Evolutionary conservation across 2,113 vertebrate genomes (phyloP).

Genomic region (Notiomystis cincta): DNA sequence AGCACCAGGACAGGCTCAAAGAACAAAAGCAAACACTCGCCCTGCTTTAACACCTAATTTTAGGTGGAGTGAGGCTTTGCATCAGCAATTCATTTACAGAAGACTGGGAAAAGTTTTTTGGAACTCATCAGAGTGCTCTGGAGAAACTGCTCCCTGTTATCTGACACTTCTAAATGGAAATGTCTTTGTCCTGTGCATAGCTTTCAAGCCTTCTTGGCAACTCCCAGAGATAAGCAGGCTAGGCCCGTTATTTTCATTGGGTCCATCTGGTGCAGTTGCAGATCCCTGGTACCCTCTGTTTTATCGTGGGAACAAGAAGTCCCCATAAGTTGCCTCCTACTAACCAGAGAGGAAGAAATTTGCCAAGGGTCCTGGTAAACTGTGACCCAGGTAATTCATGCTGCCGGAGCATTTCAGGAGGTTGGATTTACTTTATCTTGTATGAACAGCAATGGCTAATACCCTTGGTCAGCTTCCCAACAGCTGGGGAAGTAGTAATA

Average conservation of each 20-base stretch:
- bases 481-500: neutral
- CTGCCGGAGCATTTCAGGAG: neutral
- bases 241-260: neutral
- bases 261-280: neutral
- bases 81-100: neutral
- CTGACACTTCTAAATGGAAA: neutral
- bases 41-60: neutral
- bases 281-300: fast-evolving
- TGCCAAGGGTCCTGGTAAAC: neutral
- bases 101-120: neutral
- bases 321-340: neutral
- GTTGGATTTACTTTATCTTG: neutral
- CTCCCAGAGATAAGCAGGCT: neutral
- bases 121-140: neutral
- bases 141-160: neutral
- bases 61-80: neutral
- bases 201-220: neutral
- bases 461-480: neutral
- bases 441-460: neutral
- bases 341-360: neutral
- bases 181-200: fast-evolving
- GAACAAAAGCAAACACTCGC: neutral
- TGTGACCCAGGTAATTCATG: neutral
- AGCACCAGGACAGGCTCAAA: neutral
- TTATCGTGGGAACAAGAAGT: neutral